These are phyloP conservation scores for Drosophila helvetica DNA, from an alignment of 2,888 invertebrate species.

Conservation along the genomic window DNA sequence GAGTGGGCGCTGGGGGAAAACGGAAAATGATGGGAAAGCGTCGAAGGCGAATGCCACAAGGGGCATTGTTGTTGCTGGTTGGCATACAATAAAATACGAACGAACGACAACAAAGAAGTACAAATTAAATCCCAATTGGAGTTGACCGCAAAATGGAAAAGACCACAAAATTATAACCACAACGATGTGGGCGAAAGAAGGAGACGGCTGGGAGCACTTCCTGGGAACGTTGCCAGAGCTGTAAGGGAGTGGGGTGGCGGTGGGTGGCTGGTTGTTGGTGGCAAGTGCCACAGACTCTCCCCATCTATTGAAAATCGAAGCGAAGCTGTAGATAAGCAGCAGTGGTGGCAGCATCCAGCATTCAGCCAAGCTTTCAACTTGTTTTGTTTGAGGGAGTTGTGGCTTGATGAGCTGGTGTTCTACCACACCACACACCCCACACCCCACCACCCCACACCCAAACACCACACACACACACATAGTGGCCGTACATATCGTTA, in stretches of 20 bases:
- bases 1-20: not conserved
- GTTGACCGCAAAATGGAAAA: slow-evolving; percentile 79
- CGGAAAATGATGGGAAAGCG: slow-evolving; percentile 62
- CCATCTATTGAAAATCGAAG: slow-evolving; percentile 50
- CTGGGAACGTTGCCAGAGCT: slow-evolving; percentile 57
- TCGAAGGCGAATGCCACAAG: slow-evolving; percentile 62
- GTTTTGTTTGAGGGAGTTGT: slow-evolving; percentile 77
- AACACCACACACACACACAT: slow-evolving; percentile 32
- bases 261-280: too few species aligned
- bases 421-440: not conserved
- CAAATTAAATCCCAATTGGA: slow-evolving; percentile 80
- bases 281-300: not conserved
- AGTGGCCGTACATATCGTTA: slow-evolving; percentile 60
- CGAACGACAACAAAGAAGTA: slow-evolving; percentile 80
- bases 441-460: not conserved
- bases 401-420: slow-evolving; percentile 52
- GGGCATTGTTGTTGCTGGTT: slow-evolving; percentile 60
- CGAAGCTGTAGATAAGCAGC: slow-evolving; percentile 74
- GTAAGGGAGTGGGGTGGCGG: not conserved
- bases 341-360: slow-evolving; percentile 19
- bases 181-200: slow-evolving; percentile 63
- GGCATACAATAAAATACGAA: slow-evolving; percentile 77
- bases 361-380: slow-evolving; percentile 52
- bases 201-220: slow-evolving; percentile 5
- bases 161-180: slow-evolving; percentile 80